Evolutionary conservation across 2,888 invertebrate genomes (phyloP).

Genomic region (Syrista parreyssii): DNA sequence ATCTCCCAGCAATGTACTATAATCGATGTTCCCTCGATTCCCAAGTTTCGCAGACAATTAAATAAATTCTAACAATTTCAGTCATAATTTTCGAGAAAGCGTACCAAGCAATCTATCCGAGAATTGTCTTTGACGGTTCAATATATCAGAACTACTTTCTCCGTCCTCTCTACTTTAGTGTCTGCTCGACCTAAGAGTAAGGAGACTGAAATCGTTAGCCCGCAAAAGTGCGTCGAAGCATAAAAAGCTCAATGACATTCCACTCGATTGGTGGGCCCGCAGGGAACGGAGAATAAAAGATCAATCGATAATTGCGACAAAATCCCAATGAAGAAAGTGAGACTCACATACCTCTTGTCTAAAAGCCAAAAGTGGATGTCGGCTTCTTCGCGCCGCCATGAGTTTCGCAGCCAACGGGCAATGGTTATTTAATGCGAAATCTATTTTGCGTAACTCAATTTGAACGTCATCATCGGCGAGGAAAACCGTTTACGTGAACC

Average conservation of each 20-base stretch:
- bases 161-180: not conserved
- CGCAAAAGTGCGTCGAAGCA: not conserved
- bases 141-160: not conserved
- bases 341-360: not conserved
- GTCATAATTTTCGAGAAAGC: not conserved
- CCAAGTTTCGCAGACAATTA: not conserved
- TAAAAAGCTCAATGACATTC: not conserved
- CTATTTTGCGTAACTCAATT: conserved; percentile 61
- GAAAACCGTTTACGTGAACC: conserved; percentile 46
- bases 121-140: not conserved
- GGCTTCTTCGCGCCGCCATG: not conserved
- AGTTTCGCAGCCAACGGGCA: conserved; percentile 25
- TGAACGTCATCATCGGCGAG: conserved; percentile 56
- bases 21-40: not conserved
- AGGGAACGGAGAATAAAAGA: not conserved
- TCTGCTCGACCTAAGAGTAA: not conserved
- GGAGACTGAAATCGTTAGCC: not conserved
- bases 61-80: not conserved
- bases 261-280: not conserved
- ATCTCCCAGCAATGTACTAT: not conserved
- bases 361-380: not conserved
- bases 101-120: not conserved
- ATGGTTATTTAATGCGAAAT: conserved; percentile 61
- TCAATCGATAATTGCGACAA: not conserved
- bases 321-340: not conserved